These are phyloP conservation scores for Astur gentilis DNA, from an alignment of 2,113 vertebrate species.

Conservation along the genomic window DNA sequence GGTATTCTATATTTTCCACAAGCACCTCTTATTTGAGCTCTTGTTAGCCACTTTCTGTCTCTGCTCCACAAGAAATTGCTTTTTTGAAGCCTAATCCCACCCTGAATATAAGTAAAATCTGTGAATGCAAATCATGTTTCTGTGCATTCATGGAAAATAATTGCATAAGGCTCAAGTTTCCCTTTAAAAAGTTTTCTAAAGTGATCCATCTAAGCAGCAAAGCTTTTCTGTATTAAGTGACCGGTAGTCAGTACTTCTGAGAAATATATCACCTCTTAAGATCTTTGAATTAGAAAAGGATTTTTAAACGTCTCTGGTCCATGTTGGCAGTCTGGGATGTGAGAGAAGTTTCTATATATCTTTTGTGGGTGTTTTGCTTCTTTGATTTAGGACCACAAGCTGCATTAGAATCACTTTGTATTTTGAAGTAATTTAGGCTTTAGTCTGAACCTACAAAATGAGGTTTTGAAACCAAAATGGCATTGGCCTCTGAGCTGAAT, in stretches of 20 bases:
- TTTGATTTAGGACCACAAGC: neutral
- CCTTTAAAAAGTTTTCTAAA: neutral
- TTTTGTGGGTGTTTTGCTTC: neutral
- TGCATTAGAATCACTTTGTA: neutral
- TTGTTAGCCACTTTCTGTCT: neutral
- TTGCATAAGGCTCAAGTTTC: neutral
- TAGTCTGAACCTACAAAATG: neutral
- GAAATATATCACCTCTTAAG: neutral
- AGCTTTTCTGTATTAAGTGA: neutral
- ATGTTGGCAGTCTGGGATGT: neutral
- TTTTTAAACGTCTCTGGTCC: neutral
- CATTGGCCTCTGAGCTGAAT: neutral
- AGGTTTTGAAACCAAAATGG: neutral
- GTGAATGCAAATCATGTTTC: neutral
- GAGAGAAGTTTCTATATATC: neutral
- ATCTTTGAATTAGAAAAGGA: neutral
- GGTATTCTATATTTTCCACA: neutral
- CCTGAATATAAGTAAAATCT: neutral
- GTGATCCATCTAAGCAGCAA: neutral
- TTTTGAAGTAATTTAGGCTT: slow-evolving; percentile 2
- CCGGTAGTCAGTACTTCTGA: neutral
- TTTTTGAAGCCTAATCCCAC: neutral
- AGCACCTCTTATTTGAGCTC: neutral
- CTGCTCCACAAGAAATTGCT: neutral
- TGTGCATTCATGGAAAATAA: neutral